These are phyloP conservation scores for Xylocopa sonorina DNA, from an alignment of 1,140 invertebrate genomes.

Conservation along the genomic window DNA sequence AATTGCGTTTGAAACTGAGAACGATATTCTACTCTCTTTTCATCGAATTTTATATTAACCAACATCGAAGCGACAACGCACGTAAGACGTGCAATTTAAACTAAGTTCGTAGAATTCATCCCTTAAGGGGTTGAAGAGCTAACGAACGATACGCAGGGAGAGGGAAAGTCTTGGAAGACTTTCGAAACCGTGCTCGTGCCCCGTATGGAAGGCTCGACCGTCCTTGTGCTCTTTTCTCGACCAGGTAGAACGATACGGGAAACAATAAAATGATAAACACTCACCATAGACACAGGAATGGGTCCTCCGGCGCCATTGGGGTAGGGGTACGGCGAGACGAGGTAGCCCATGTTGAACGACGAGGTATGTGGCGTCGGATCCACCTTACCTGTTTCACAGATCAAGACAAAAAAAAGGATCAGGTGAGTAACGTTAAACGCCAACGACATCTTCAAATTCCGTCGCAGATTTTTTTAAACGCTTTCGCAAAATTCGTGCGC, in stretches of 20 bases:
- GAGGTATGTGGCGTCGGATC: conserved; percentile 91
- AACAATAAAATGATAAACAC: conserved; percentile 75
- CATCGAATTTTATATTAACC: too few species aligned
- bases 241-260: conserved; percentile 45
- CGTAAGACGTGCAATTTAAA: too few species aligned
- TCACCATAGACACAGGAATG: conserved; percentile 94
- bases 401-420: conserved; percentile 17
- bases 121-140: too few species aligned
- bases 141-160: too few species aligned
- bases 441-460: background rate
- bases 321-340: conserved; percentile 93
- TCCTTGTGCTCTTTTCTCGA: conserved; percentile 14
- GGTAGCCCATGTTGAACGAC: conserved; percentile 95
- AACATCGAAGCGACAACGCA: too few species aligned
- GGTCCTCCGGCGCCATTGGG: conserved; percentile 92
- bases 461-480: too few species aligned
- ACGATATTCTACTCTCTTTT: too few species aligned
- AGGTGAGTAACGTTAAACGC: conserved; percentile 3
- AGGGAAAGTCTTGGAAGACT: background rate
- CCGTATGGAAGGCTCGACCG: background rate
- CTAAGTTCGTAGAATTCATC: too few species aligned
- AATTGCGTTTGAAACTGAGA: too few species aligned
- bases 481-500: too few species aligned
- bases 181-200: background rate
- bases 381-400: conserved; percentile 88